Base-by-base conservation (phyloP, 2,113 vertebrate species). In the Calidris pygmaea region DNA sequence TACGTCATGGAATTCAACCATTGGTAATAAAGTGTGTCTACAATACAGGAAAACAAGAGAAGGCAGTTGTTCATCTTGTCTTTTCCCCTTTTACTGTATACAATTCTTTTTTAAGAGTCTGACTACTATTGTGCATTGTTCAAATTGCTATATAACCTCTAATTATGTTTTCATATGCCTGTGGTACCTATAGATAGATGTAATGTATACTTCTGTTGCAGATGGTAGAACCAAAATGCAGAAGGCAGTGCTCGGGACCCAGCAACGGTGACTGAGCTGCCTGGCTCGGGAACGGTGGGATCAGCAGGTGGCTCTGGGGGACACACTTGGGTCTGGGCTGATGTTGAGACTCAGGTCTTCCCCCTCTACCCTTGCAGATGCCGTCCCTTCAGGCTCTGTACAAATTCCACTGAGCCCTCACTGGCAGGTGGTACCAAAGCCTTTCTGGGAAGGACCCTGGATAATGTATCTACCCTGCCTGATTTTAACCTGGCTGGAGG, bases 1-100 rank as follows among this genome's bases (percentile, higher is more conserved):
- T 84, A 14, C 0, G 0, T 78, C 41, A 50, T 19, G 26, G 29
- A 79, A 45, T 52, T 68, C 58, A 60, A 0, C 37, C 24, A 3
- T 18, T 73, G 55, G 16, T 43, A 82, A 67, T 11, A 88, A 71
- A 85, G 26, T 45, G 22, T 70, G 32, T 83, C 47, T 90, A 76
- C 50, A 37, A 24, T 60, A 23, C 39, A 62, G n/a, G 59, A 76
- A 58, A 76, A 62, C n/a, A 53, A 70, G n/a, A 63, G 53, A 48
- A 83, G 24, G 34, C 37, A 62, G 53, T 73, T 62, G 68, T 76
- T 67, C 62, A 41, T 83, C 29, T 76, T 34, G 27, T 88, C 63
- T 68, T 83, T 75, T 66, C 32, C 58, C 10, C 14, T 74, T 84
- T 62, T 68, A 66, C 27, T 72, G 35, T 47, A n/a, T n/a, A 26